A percentile compares a stretch with the other conserved stretches of the same genome.
Evolutionary conservation across 2,888 invertebrate genomes (phyloP).

Genomic region (Leptothorax acervorum): DNA sequence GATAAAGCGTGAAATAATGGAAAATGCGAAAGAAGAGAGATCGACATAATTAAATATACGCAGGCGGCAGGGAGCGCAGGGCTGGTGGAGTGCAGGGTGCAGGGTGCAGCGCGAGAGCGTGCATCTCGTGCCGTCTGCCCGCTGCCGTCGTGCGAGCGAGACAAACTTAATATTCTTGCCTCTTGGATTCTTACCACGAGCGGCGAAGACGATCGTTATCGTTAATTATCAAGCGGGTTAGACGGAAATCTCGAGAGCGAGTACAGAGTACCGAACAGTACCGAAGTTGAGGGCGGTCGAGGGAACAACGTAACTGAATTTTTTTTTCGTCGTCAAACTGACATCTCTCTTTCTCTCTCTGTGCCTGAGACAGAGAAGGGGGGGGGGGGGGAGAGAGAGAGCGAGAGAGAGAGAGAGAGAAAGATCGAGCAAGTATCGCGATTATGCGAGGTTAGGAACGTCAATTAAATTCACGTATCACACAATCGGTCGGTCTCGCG

Average conservation of each 20-base stretch:
- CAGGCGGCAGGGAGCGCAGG: not conserved
- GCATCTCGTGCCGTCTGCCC: too few species aligned
- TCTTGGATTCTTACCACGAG: conserved; percentile 70
- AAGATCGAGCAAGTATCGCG: not conserved
- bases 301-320: conserved; percentile 75
- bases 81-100: not conserved
- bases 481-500: conserved; percentile 59
- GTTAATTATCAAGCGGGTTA: conserved; percentile 69
- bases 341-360: conserved; percentile 70
- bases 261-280: conserved; percentile 39
- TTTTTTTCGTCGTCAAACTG: conserved; percentile 74
- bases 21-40: not conserved
- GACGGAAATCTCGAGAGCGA: conserved; percentile 64
- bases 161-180: conserved; percentile 68
- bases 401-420: not conserved
- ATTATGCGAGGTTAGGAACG: conserved; percentile 82
- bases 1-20: not conserved
- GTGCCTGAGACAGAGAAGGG: conserved; percentile 64
- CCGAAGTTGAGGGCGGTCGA: conserved; percentile 74
- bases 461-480: conserved; percentile 78
- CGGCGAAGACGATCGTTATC: conserved; percentile 64
- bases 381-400: not conserved
- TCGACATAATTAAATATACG: not conserved
- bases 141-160: not conserved
- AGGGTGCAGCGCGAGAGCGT: not conserved